Evolutionary conservation across 2,113 vertebrate species (phyloP), one percentile per base, ranked within the genome.

Genomic region (Malurus alboscapulatus): DNA sequence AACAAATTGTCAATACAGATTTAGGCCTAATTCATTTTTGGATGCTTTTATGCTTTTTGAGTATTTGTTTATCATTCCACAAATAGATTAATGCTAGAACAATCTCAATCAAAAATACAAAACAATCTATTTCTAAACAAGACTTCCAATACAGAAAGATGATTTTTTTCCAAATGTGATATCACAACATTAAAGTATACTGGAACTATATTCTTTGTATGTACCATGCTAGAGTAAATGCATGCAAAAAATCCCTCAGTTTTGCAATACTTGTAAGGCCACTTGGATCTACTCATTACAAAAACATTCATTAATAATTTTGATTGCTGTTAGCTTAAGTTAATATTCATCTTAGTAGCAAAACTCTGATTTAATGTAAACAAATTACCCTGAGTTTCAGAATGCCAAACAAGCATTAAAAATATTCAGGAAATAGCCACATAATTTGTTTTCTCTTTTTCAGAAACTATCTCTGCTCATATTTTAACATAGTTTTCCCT

Each of bases 311-410:
- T 83, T 87, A 95, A 82, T 76, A 75, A 65, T 87, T 94, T 87
- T 87, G n/a, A 74, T 75, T 83, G 71, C 93, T 87, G 74, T 63
- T 92, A 68, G 87, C 21, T 30, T n/a, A 68, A 94, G 84, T 82
- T 90, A 96, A 92, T 94, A 87, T 89, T 91, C 27, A 76, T 94
- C 66, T 89, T 73, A 57, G n/a, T 65, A 61, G n/a, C 73, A 57
- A 91, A 95, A 94, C 25, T 75, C 77, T 83, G 84, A 85, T 95
- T 95, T 91, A 30, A 66, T 80, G 67, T 71, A 85, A 85, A 13
- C 78, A 94, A 95, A 95, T 95, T 94, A 95, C 91, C n/a, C 87
- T 69, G 84, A 95, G 78, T 91, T 94, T 85, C 84, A 87, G 48
- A 82, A 91, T 61, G 57, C 76, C 6, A 25, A 87, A 87, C n/a